Base-by-base conservation (phyloP, 1,140 invertebrate genomes). In the Cotesia glomerata region DNA sequence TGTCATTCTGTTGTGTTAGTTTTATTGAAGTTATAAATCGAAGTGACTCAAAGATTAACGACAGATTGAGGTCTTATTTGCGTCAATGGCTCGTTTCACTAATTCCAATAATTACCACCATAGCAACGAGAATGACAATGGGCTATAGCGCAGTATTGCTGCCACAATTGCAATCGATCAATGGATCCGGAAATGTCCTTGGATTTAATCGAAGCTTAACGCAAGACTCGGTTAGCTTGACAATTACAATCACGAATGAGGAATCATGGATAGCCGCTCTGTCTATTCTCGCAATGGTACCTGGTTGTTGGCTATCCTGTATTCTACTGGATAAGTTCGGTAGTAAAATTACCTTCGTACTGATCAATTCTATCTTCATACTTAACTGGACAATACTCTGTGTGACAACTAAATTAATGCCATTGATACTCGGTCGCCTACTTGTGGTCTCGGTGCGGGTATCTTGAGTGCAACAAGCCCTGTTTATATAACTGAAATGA, bases 341-440 rank as follows among this genome's bases (percentile, higher is more conserved):
- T 4, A 85, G 94, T 66, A 91, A 89, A 77, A 84, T 79, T 7
- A 89, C 91, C 0, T 87, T 93, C 62, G 82, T 90, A 36, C 78
- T 92, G 9, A 82, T 90, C n/a, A 89, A 88, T 16, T 80, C 90
- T 0, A 90, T 92, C 0, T 91, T 90, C 61, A 77, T 91, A 0
- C 65, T 90, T n/a, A 92, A 93, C 11, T 95, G 93, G 92, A 75
- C 91, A 4, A 75, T 90, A 8, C 90, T 94, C 9, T 85, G 88
- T 26, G 83, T 89, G 54, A 85, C 90, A 1, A 76, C 84, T 2
- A 85, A 85, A 73, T 75, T 90, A 2, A 56, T 78, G 0, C 83
- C 88, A 8, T 83, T 94, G 16, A 87, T 92, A 36, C 76, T 89
- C 2, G 93, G 93, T 1, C 88, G 93, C 75, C 88, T 93, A 70